Evolutionary conservation across 2,113 vertebrate genomes (phyloP), one percentile per base, ranked within the genome.

Genomic region (Pteruthius melanotis): DNA sequence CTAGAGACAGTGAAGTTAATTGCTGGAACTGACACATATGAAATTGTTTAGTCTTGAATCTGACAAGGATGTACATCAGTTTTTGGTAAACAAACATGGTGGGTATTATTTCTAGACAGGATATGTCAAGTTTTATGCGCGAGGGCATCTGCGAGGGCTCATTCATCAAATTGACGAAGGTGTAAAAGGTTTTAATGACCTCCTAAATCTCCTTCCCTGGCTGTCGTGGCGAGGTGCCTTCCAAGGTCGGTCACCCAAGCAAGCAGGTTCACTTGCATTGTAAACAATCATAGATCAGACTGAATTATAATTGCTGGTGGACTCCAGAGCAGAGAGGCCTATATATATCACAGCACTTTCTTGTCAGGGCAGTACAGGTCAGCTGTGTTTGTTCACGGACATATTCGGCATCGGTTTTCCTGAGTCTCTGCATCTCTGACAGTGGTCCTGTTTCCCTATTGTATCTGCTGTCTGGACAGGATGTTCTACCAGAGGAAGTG

Each of bases 381-480:
- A 94, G 69, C 65, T 70, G 40, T 85, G 75, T 93, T 95, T 95
- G 79, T 90, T 87, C 96, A 69, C 44, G 76, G 72, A 56, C 87
- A 16, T 75, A n/a, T 20, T 74, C 79, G 70, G 49, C 49, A 89
- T 42, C 13, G 17, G 52, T 91, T 96, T 97, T 95, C 88, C 96
- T 93, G 83, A 96, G 69, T 59, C 82, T 74, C 68, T 91, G 71
- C 94, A 64, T 93, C 94, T 96, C 87, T 87, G 85, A 69, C 71
- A 87, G 84, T 87, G 76, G 76, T 93, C 89, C 87, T 90, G 33
- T 84, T 96, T 97, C 87, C 79, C 93, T 64, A 94, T 95, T 96
- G 95, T 96, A 70, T 87, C 96, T 95, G 80, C 94, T 82, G 91
- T 97, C 95, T 96, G 95, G 96, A 96, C 97, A 95, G 97, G 95